These are phyloP conservation scores for Lanius ludovicianus DNA, from an alignment of 2,113 vertebrate genomes.

Conservation along the genomic window DNA sequence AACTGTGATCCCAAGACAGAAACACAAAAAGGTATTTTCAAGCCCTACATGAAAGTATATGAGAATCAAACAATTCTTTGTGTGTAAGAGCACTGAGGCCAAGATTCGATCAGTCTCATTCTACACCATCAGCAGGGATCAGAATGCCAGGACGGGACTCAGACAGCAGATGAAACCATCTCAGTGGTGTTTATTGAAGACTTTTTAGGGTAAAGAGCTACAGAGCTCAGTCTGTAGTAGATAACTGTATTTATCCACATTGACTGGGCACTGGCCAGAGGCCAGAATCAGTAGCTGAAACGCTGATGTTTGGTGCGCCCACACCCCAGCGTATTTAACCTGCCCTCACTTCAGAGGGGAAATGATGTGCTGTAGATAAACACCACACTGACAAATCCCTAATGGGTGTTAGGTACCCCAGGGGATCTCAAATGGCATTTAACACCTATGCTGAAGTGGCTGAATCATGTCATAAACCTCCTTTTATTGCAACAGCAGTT, in stretches of 20 bases:
- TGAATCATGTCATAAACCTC: not conserved
- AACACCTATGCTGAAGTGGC: not conserved
- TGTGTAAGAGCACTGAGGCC: not conserved
- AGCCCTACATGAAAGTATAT: accelerated
- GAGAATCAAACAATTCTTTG: not conserved
- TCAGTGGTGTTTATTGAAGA: not conserved
- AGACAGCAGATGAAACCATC: not conserved
- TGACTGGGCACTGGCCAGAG: not conserved
- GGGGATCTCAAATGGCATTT: not conserved
- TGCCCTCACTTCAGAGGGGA: not conserved
- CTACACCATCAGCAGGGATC: not conserved
- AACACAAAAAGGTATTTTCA: not conserved
- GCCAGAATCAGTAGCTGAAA: not conserved
- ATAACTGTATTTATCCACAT: not conserved
- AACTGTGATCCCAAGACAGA: not conserved
- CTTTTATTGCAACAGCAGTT: not conserved
- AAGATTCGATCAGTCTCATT: not conserved
- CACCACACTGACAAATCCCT: not conserved
- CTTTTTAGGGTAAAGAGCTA: not conserved
- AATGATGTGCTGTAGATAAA: not conserved
- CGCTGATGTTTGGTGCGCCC: not conserved
- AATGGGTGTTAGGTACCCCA: not conserved
- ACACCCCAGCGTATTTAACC: not conserved
- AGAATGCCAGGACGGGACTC: not conserved
- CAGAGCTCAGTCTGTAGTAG: not conserved